A percentile compares a stretch with the other conserved stretches of the same genome.
These are phyloP conservation scores for Ophioderma brevispina DNA, from an alignment of 35 echinoderm and acorn worm species.

Conservation along the genomic window DNA sequence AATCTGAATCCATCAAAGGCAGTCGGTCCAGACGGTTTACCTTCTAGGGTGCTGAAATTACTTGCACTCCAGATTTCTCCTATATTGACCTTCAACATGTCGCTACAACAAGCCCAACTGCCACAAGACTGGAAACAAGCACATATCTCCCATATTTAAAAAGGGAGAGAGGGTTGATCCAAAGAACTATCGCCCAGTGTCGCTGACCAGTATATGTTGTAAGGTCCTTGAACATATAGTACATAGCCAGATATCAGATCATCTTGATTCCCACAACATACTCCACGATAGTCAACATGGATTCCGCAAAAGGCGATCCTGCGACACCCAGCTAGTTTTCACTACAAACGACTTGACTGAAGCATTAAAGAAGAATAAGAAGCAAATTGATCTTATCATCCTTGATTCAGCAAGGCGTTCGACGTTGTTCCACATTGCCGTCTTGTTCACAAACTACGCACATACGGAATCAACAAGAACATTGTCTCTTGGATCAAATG, in stretches of 20 bases:
- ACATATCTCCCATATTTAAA: neutral
- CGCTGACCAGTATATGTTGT: no score
- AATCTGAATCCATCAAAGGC: neutral
- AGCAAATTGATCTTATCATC: no score
- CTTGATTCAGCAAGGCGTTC: neutral
- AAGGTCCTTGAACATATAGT: no score
- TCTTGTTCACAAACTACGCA: neutral
- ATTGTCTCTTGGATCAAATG: no score
- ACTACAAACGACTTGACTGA: neutral
- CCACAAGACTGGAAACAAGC: neutral
- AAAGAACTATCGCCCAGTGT: neutral
- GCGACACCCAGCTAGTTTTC: neutral
- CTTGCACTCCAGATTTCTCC: neutral
- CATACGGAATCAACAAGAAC: neutral
- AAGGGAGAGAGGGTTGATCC: neutral
- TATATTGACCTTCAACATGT: neutral
- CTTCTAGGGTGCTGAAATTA: no score
- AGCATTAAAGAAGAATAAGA: neutral
- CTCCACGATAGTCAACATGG: no score
- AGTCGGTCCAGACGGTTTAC: neutral
- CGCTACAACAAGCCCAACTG: neutral
- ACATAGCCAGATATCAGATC: no score
- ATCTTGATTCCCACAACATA: no score
- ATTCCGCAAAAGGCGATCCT: no score
- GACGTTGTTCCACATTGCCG: neutral